Evolutionary conservation across 1,140 invertebrate species (phyloP).

Genomic region (Brachionus calyciflorus): DNA sequence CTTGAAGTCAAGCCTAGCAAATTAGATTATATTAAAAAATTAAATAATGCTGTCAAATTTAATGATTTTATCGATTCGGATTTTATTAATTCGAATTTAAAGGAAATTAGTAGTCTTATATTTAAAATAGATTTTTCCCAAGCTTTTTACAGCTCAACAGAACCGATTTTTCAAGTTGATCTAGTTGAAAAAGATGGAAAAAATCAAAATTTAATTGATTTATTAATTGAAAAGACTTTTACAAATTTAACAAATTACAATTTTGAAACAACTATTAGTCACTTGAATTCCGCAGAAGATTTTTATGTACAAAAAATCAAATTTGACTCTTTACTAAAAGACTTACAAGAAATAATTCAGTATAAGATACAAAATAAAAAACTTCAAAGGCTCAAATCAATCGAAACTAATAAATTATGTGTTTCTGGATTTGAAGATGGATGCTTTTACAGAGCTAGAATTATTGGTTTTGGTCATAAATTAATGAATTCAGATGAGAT

Average conservation of each 20-base stretch:
- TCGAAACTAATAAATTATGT: background rate
- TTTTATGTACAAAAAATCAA: slow-evolving; percentile 34
- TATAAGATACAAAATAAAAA: background rate
- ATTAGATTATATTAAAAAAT: background rate
- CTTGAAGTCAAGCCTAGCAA: background rate
- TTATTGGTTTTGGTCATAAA: background rate
- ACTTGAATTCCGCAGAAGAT: background rate
- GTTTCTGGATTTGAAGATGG: slow-evolving; percentile 16
- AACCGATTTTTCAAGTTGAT: background rate
- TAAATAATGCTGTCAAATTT: background rate
- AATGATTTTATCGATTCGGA: slow-evolving; percentile 10
- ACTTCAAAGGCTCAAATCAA: background rate
- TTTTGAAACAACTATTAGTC: background rate
- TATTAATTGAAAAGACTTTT: background rate
- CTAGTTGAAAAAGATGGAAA: background rate
- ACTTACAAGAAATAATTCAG: slow-evolving; percentile 34
- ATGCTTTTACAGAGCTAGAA: background rate
- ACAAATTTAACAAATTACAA: background rate
- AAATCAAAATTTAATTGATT: background rate
- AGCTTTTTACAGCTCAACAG: background rate
- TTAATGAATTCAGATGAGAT: background rate
- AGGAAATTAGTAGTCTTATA: background rate
- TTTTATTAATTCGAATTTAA: background rate
- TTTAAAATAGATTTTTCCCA: background rate
- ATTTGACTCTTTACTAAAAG: background rate